phyloP scores from a whole-genome alignment of 2,888 invertebrate genomes.

The Dolichopus griseipennis region DNA sequence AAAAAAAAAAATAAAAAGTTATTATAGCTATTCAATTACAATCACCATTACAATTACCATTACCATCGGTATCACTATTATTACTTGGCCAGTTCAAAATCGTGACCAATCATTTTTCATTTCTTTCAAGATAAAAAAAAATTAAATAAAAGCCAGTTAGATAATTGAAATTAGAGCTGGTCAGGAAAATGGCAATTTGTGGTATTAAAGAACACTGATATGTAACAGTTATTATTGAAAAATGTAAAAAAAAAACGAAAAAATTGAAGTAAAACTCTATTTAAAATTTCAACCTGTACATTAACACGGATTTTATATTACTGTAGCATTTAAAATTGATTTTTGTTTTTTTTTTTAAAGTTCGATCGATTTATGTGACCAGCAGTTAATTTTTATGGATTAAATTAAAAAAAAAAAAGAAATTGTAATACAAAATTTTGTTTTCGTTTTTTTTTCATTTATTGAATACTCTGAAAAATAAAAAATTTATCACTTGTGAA shows the following conservation, averaged over 20 bases:
- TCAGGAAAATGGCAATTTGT: not conserved
- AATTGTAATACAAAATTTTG: too few relatives aligned
- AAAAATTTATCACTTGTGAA: too few relatives aligned
- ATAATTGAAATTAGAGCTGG: not conserved
- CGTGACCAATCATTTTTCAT: not conserved
- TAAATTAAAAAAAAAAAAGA: not conserved
- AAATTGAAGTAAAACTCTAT: not conserved
- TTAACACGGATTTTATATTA: too few relatives aligned
- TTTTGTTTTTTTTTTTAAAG: not conserved
- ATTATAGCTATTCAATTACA: too few relatives aligned
- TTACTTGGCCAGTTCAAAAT: not conserved
- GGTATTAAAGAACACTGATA: not conserved
- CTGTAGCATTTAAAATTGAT: too few relatives aligned
- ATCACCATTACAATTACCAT: too few relatives aligned
- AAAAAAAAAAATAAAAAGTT: not conserved
- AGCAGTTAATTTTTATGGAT: not conserved
- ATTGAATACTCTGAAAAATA: too few relatives aligned
- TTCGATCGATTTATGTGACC: not conserved
- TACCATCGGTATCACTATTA: too few relatives aligned
- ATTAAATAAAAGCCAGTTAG: not conserved
- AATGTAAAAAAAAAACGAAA: not conserved
- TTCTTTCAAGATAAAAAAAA: not conserved
- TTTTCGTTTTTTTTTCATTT: not conserved
- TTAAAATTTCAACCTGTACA: too few relatives aligned
- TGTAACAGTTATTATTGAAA: too few relatives aligned